phyloP scores from a whole-genome alignment of 2,113 vertebrate species.

The Piprites chloris region DNA sequence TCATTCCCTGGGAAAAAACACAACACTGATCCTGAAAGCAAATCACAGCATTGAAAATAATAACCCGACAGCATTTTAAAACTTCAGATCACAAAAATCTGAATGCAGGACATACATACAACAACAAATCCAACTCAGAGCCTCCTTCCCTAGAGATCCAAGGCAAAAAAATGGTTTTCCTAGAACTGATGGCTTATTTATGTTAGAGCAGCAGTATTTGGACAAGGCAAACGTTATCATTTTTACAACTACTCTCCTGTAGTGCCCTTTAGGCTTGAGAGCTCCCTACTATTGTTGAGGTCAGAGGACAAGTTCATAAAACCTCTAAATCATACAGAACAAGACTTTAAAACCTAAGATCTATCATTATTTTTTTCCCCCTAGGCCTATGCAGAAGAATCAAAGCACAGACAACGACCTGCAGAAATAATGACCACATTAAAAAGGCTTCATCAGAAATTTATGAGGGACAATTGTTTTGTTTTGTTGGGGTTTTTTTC shows the following conservation, averaged over 20 bases:
- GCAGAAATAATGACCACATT: constrained; percentile 52
- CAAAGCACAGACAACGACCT: constrained; percentile 36
- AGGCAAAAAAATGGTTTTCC: constrained; percentile 18
- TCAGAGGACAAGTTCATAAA: constrained; percentile 72
- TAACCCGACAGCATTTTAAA: not conserved
- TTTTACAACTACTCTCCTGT: constrained; percentile 52
- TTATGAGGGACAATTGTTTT: constrained; percentile 49
- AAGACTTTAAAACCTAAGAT: constrained; percentile 41
- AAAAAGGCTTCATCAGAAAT: constrained; percentile 67
- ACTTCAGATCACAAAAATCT: not conserved
- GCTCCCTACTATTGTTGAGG: constrained; percentile 37
- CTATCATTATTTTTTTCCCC: not conserved
- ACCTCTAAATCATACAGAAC: constrained; percentile 55
- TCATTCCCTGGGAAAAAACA: not conserved
- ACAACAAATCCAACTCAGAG: not conserved
- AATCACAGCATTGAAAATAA: not conserved
- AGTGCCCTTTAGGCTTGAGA: constrained; percentile 47
- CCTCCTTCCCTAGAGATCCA: not conserved
- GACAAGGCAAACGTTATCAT: constrained; percentile 34
- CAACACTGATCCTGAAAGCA: not conserved
- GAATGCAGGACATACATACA: not conserved
- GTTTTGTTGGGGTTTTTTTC: not conserved
- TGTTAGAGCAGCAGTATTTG: constrained; percentile 22
- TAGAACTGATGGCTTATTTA: constrained; percentile 34
- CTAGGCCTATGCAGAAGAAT: constrained; percentile 23